Evolutionary conservation across 2,113 vertebrate species (phyloP), one percentile per base, ranked within the genome.

Genomic region (Tychaedon coryphoeus): DNA sequence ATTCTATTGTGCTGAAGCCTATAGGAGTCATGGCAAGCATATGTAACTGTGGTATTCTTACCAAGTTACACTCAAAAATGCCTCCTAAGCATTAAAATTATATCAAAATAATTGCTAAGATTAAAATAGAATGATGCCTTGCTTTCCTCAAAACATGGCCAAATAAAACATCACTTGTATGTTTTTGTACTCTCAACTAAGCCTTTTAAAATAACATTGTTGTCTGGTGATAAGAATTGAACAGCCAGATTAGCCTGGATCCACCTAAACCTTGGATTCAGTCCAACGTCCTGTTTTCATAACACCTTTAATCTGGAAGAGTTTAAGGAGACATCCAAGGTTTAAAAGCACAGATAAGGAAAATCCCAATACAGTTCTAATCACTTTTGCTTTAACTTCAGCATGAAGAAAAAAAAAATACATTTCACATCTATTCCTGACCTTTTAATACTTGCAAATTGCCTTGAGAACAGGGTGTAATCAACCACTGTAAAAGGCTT

Each of bases 271-370:
- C 84, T 78, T 96, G 92, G 93, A 81, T 93, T 60, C 56, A 85
- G 89, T 96, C 92, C 95, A 94, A 92, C 5, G 8, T 89, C 69
- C 92, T 95, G 95, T 95, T 96, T 94, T 96, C 91, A 83, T 96
- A 96, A 95, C 88, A 95, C 78, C 82, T 90, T 85, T 90, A 76
- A 93, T 94, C 91, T 86, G 83, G 31, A 82, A 88, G 79, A 82
- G 69, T 95, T 83, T 96, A 91, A 92, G 50, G 67, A 92, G 79
- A 88, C 82, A 65, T 33, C 33, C 54, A 28, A 90, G 62, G 75
- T 86, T 93, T 95, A 77, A 25, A 76, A 83, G 45, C 36, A 57
- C 60, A 94, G 85, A 93, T 93, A 90, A 94, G 91, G 67, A 90
- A 79, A 94, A 86, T 53, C 82, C 72, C 72, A 47, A 31, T 22